Evolutionary conservation across 2,888 invertebrate species (phyloP).

Genomic region (Machimus atricapillus): DNA sequence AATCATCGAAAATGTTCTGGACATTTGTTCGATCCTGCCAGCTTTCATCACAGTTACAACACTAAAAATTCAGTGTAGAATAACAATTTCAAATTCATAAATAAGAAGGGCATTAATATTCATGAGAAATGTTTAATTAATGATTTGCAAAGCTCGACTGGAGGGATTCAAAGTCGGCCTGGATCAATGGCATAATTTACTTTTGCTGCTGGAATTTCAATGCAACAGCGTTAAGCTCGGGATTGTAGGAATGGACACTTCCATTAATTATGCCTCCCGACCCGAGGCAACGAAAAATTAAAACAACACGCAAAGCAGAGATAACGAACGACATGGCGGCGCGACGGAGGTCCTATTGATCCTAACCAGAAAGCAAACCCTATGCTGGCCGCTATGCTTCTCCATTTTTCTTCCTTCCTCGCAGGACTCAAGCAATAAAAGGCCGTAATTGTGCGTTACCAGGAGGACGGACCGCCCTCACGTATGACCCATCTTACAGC

Average conservation of each 20-base stretch:
- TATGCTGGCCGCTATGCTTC: neutral
- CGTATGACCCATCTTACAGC: conserved; percentile 27
- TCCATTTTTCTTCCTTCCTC: conserved; percentile 12
- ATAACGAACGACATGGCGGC: neutral
- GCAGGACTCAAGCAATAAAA: conserved; percentile 1
- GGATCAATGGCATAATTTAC: conserved; percentile 23
- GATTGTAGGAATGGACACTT: conserved; percentile 1
- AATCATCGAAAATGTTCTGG: neutral
- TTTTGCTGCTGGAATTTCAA: conserved; percentile 8
- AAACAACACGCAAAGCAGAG: neutral
- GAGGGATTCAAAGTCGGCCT: neutral
- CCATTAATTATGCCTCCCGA: conserved; percentile 18
- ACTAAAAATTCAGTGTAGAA: conserved; percentile 3
- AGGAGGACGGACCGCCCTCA: neutral
- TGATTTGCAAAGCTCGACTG: conserved; percentile 6
- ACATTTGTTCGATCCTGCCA: neutral
- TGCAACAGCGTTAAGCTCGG: neutral
- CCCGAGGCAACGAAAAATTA: neutral
- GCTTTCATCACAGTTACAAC: neutral
- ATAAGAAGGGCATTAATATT: conserved; percentile 30
- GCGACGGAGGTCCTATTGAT: neutral
- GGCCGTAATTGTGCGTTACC: neutral
- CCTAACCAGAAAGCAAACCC: neutral
- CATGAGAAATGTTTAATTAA: conserved; percentile 37
- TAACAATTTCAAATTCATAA: conserved; percentile 29